These are phyloP conservation scores for Prosapia bicincta DNA, from an alignment of 2,888 invertebrate genomes.

Conservation along the genomic window DNA sequence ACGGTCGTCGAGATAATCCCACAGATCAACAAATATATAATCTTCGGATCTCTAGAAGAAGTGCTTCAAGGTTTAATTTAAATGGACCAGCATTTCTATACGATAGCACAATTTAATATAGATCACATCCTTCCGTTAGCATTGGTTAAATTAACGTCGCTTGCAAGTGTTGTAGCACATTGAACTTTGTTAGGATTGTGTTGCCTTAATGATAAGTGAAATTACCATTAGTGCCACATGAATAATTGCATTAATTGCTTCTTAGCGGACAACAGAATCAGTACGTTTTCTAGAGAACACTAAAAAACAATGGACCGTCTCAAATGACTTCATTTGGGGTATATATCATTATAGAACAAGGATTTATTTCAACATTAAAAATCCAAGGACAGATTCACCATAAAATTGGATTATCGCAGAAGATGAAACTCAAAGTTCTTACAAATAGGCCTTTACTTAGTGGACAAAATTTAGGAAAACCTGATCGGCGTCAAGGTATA, in stretches of 20 bases:
- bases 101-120: too few relatives aligned
- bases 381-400: constrained; percentile 37
- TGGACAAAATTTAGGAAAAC: constrained; percentile 25
- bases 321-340: too few relatives aligned
- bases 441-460: constrained; percentile 39
- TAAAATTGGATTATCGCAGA: constrained; percentile 31
- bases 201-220: too few relatives aligned
- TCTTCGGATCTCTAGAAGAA: too few relatives aligned
- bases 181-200: constrained; percentile 8
- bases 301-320: not conserved
- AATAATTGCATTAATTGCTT: constrained; percentile 10
- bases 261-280: constrained; percentile 3
- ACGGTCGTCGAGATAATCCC: not conserved
- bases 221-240: constrained; percentile 11
- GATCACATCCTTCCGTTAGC: not conserved
- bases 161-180: not conserved
- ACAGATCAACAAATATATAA: too few relatives aligned
- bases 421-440: constrained; percentile 32
- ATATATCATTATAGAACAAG: constrained; percentile 15
- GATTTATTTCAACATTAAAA: constrained; percentile 37
- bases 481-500: constrained; percentile 3
- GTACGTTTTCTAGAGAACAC: too few relatives aligned
- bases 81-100: too few relatives aligned
- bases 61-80: too few relatives aligned
- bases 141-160: constrained; percentile 4